Percentiles rank a stretch among this genome's conserved stretches.
These are phyloP conservation scores for Nephrotoma flavescens DNA, from an alignment of 2,888 invertebrate species.

Conservation along the genomic window DNA sequence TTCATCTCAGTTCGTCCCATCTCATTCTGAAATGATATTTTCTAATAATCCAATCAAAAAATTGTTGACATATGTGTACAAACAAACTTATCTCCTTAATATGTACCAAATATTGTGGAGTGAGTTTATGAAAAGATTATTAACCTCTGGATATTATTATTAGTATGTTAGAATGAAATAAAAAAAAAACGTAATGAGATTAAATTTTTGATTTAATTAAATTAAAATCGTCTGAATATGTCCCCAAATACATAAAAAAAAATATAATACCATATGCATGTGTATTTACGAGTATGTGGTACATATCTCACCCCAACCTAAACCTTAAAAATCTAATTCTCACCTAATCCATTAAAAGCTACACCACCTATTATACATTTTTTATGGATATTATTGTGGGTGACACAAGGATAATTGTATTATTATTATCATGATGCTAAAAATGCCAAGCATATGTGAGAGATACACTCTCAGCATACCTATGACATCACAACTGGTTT, in stretches of 20 bases:
- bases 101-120: background rate
- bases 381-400: background rate
- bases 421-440: background rate
- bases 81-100: background rate
- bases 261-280: background rate
- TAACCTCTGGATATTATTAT: background rate
- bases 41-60: background rate
- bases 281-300: background rate
- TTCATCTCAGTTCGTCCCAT: too few species aligned
- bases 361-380: background rate
- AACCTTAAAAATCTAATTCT: background rate
- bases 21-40: too few species aligned
- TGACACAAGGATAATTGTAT: background rate
- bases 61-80: background rate
- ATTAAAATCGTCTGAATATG: background rate
- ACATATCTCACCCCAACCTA: background rate
- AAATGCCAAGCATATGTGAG: background rate
- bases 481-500: background rate
- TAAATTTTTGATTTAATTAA: background rate
- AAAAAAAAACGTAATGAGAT: background rate
- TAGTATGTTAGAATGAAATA: background rate
- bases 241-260: background rate
- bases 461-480: background rate
- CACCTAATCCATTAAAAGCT: background rate
- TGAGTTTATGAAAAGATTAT: background rate